Evolutionary conservation across 2,797 vertebrate genomes (phyloP).

Genomic region (Macropodus opercularis): DNA sequence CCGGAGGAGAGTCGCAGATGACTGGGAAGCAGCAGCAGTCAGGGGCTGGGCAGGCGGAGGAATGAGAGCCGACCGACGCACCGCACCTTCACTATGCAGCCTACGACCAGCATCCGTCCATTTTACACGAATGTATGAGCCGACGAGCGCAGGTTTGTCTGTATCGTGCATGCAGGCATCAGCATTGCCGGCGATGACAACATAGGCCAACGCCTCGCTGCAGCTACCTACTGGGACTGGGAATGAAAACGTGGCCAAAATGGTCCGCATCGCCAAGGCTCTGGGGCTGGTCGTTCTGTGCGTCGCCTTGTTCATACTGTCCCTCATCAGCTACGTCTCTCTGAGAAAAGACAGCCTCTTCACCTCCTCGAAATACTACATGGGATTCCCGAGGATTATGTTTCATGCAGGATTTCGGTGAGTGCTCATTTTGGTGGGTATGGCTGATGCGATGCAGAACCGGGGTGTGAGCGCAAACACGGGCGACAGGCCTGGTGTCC

Average conservation of each 20-base stretch:
- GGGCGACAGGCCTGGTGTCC: conserved; percentile 32
- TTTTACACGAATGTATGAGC: conserved; percentile 48
- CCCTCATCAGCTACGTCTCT: conserved; percentile 97
- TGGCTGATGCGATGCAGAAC: conserved; percentile 4
- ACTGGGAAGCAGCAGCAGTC: conserved; percentile 10
- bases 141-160: conserved; percentile 25
- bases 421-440: conserved; percentile 65
- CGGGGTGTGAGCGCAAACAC: conserved; percentile 28
- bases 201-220: conserved; percentile 54
- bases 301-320: conserved; percentile 93
- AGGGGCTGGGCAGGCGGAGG: conserved; percentile 24
- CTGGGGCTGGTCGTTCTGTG: conserved; percentile 94
- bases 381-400: conserved; percentile 94
- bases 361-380: conserved; percentile 87
- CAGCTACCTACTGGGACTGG: conserved; percentile 53
- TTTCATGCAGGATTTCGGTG: conserved; percentile 96
- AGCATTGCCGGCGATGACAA: conserved; percentile 36
- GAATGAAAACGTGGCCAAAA: conserved; percentile 83
- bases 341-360: conserved; percentile 95
- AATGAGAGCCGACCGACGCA: conserved; percentile 53
- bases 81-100: conserved; percentile 55
- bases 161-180: conserved; percentile 4
- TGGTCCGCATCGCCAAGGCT: conserved; percentile 95
- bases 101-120: conserved; percentile 44
- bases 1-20: conserved; percentile 34